Base-by-base conservation (phyloP, 2,797 vertebrate genomes). In the Bucorvus abyssinicus region DNA sequence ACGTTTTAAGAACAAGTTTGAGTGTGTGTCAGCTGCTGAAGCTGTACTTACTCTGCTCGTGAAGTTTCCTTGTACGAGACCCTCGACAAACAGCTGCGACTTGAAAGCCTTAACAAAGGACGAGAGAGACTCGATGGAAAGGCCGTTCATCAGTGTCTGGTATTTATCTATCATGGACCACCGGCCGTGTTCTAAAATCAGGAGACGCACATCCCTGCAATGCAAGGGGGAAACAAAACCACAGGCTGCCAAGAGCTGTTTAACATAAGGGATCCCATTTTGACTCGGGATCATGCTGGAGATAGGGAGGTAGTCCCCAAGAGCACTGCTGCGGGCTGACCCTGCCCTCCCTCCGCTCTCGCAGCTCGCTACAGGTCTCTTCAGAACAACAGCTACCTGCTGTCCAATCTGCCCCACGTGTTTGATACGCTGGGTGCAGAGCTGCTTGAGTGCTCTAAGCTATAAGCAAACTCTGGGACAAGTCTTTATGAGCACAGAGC, bases 101-200 rank as follows among this genome's bases (percentile, higher is more conserved):
- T 99, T 99, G 95, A 99, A 98, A 68, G 96, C 97, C 14, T 79
- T 89, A n/a, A 98, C 98, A 10, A 99, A 99, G 91, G 96, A 95
- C 9, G 98, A 97, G 80, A 99, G 98, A 61, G 98, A 95, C 5
- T 98, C 97, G 4, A 99, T 95, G 34, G 97, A 98, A 83, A 99
- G 98, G 17, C 98, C 99, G 20, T 97, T 98, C 96, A 97, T 98
- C 81, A 99, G 97, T 3, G 98, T 98, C 91, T 97, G 97, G 89
- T 99, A 99, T 96, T 99, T 99, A 92, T 99, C 98, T 6, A 98
- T 98, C 96, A 99, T 98, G 18, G 99, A 99, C 99, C 99, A 99
- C 44, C 99, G 98, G 12, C 97, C 94, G 40, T 98, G 98, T 64
- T 99, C 98, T 89, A 99, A 96, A 86, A 99, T 98, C 97, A 98